Percentiles rank a stretch among this genome's conserved stretches.
These are phyloP conservation scores for Tragulus kanchil DNA, from an alignment of 2,113 vertebrate species.

Conservation along the genomic window DNA sequence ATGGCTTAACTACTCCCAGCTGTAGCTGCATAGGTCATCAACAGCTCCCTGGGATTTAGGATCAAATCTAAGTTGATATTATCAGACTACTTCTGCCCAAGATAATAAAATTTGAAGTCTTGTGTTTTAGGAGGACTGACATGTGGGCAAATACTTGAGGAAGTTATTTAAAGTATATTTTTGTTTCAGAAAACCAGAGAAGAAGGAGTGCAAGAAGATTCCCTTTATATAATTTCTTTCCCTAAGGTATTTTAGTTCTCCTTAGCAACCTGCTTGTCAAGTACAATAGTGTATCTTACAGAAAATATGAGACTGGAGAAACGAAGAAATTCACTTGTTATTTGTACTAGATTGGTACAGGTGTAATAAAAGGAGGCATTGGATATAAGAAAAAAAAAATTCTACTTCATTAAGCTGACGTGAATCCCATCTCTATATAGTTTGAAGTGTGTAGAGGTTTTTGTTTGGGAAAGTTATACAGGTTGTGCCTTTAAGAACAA, in stretches of 20 bases:
- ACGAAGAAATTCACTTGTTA: neutral
- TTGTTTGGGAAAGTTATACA: slow-evolving; percentile 15
- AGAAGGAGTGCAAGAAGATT: neutral
- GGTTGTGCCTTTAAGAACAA: slow-evolving; percentile 39
- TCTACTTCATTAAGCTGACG: neutral
- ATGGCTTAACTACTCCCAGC: slow-evolving; percentile 43
- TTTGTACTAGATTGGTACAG: neutral
- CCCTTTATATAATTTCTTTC: neutral
- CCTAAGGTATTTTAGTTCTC: neutral
- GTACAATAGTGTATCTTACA: neutral
- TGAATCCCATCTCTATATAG: neutral
- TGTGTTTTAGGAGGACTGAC: slow-evolving; percentile 48
- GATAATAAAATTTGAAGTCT: slow-evolving; percentile 73
- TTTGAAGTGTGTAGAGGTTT: slow-evolving; percentile 4
- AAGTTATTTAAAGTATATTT: slow-evolving; percentile 74
- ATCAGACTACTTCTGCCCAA: slow-evolving; percentile 57
- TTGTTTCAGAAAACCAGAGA: neutral
- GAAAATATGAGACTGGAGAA: neutral
- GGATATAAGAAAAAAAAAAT: neutral
- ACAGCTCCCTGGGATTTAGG: slow-evolving; percentile 2
- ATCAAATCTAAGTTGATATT: slow-evolving; percentile 49
- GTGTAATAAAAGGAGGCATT: neutral
- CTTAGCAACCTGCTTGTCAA: neutral
- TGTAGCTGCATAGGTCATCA: slow-evolving; percentile 55
- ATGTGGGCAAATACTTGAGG: slow-evolving; percentile 44